phyloP scores from a whole-genome alignment of 1,140 invertebrate species.

The Pomacea maculata region DNA sequence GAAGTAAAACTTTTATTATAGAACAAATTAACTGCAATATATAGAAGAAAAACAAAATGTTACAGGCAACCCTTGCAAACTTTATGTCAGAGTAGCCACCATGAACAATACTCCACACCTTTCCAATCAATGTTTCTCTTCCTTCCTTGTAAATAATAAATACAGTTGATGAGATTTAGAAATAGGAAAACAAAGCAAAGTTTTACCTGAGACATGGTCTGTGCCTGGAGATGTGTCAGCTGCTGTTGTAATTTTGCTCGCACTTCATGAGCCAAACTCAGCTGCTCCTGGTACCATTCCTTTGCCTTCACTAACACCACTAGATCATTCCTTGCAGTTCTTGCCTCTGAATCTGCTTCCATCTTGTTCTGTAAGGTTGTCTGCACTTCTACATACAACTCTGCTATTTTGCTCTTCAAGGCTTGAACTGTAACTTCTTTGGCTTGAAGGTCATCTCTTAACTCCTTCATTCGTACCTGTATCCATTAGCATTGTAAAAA shows the following conservation, averaged over 20 bases:
- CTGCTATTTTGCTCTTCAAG: constrained; percentile 67
- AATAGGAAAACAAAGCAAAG: too few relatives aligned
- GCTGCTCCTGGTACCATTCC: constrained; percentile 68
- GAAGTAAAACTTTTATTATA: background rate
- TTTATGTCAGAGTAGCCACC: too few relatives aligned
- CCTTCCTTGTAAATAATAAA: too few relatives aligned
- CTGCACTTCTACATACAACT: constrained; percentile 67
- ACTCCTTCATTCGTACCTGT: constrained; percentile 58
- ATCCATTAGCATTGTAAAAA: background rate
- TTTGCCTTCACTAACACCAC: constrained; percentile 62
- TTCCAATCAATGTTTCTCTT: too few relatives aligned
- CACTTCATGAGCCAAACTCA: constrained; percentile 61
- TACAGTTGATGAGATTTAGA: too few relatives aligned
- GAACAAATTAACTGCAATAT: background rate
- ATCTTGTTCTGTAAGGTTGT: constrained; percentile 63
- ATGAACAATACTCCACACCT: too few relatives aligned
- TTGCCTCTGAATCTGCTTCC: constrained; percentile 62
- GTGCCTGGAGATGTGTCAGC: constrained; percentile 60
- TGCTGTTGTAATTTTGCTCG: constrained; percentile 63
- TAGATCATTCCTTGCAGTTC: constrained; percentile 62
- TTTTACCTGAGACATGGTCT: constrained; percentile 41
- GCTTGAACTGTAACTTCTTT: constrained; percentile 65
- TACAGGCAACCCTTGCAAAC: too few relatives aligned
- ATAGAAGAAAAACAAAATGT: too few relatives aligned
- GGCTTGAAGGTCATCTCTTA: constrained; percentile 60